Conservation (phyloP, 2,888 invertebrate species). For the Halictus quadricinctus region DNA sequence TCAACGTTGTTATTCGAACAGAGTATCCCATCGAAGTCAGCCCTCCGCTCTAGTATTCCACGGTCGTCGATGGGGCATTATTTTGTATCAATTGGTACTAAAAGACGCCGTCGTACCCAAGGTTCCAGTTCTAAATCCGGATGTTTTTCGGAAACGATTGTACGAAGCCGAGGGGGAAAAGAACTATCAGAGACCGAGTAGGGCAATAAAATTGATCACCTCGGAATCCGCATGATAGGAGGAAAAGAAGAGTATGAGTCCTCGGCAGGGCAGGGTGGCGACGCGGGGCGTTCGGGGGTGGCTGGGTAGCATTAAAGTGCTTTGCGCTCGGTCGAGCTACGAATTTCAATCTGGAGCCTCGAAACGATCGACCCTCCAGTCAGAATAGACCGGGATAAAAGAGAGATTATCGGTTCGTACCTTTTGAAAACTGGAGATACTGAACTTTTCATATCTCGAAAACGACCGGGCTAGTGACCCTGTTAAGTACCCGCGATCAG, state of each 20-base stretch:
- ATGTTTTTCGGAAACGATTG: constrained; percentile 51
- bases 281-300: constrained; percentile 22
- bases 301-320: constrained; percentile 63
- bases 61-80: not conserved
- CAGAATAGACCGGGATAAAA: constrained; percentile 59
- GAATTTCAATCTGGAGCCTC: constrained; percentile 65
- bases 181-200: constrained; percentile 43
- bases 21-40: not conserved
- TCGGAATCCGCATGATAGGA: constrained; percentile 58
- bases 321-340: constrained; percentile 66
- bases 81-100: constrained; percentile 29
- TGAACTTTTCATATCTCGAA: constrained; percentile 50
- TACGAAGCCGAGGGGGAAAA: constrained; percentile 36
- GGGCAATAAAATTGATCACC: constrained; percentile 65
- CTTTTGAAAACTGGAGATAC: constrained; percentile 53
- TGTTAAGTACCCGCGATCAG: constrained; percentile 36
- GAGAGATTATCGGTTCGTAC: constrained; percentile 60
- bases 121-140: constrained; percentile 29
- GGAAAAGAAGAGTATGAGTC: constrained; percentile 36
- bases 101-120: not conserved
- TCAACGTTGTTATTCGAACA: not conserved
- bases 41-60: not conserved
- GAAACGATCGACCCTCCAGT: constrained; percentile 59
- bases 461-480: constrained; percentile 37
- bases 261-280: constrained; percentile 17